Evolutionary conservation across 2,113 vertebrate genomes (phyloP), one percentile per base, ranked within the genome.

Genomic region (Amazona vittata): DNA sequence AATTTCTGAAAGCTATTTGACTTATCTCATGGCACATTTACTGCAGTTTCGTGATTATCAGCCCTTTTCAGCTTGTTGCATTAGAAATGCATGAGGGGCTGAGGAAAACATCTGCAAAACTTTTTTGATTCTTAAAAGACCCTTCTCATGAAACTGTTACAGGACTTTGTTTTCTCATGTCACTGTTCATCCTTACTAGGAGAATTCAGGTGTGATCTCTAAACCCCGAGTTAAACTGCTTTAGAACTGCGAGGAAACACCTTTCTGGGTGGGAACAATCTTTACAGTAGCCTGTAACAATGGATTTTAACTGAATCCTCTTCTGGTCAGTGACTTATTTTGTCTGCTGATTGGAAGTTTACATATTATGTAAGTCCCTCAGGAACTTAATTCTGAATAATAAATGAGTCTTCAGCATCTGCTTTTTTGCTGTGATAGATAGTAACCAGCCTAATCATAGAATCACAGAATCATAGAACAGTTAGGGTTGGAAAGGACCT

Each of bases 21-120:
- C 64, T 92, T 96, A 86, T 91, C 87, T 95, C 46, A 73, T 70
- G 80, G 80, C 75, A 89, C 73, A 73, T 95, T 95, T 93, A 86
- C 37, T 78, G 46, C 1, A 9, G 80, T 83, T 96, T 92, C 92
- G 59, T 86, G 75, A 93, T 93, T 95, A 93, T 94, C 88, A 93
- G n/a, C 33, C 70, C 18, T 80, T 69, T 90, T 91, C 71, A 83
- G 83, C 37, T 85, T 83, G 67, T 90, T 92, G 90, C 71, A 86
- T 89, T 93, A 94, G 85, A 90, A 95, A 92, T 92, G 50, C 64
- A 89, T 89, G 68, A 86, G 35, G 43, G 60, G 35, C 43, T 0
- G 3, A 75, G 35, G 52, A 92, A 69, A 96, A 92, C 33, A 64
- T 90, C 80, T 83, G 73, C 13, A 80, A 83, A 95, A 59, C 11